phyloP scores from a whole-genome alignment of 1,140 invertebrate species.

The Drosophila serrata region DNA sequence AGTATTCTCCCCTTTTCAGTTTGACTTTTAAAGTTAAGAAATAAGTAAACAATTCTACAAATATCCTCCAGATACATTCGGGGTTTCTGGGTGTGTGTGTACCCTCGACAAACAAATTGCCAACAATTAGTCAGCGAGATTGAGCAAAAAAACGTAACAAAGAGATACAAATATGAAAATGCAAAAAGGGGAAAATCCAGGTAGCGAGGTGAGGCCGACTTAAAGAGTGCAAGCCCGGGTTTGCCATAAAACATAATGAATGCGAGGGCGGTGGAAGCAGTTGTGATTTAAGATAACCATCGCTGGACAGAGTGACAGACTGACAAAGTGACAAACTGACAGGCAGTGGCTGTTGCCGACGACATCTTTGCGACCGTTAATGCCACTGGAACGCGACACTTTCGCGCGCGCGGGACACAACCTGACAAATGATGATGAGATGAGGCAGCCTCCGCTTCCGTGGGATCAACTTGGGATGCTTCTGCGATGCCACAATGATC shows the following conservation, averaged over 20 bases:
- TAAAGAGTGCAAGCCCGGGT: slow-evolving; percentile 4
- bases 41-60: neutral
- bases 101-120: slow-evolving; percentile 39
- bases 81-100: slow-evolving; percentile 8
- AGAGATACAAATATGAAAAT: slow-evolving; percentile 1
- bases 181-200: slow-evolving; percentile 4
- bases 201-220: slow-evolving; percentile 25
- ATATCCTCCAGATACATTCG: neutral
- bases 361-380: slow-evolving; percentile 14
- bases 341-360: slow-evolving; percentile 10
- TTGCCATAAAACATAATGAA: slow-evolving; percentile 14
- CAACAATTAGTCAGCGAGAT: slow-evolving; percentile 54
- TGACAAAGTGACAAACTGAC: slow-evolving; percentile 12
- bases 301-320: slow-evolving; percentile 4
- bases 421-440: slow-evolving; percentile 50
- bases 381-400: slow-evolving; percentile 40
- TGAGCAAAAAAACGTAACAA: slow-evolving; percentile 28
- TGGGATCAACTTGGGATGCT: neutral
- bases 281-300: slow-evolving; percentile 46
- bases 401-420: slow-evolving; percentile 15
- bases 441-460: slow-evolving; percentile 7
- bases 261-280: slow-evolving; percentile 29
- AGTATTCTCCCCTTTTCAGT: rapidly evolving
- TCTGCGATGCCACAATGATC: neutral
- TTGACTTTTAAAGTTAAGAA: neutral